Evolutionary conservation across 2,113 vertebrate species (phyloP).

Genomic region (Cyanoderma ruficeps): DNA sequence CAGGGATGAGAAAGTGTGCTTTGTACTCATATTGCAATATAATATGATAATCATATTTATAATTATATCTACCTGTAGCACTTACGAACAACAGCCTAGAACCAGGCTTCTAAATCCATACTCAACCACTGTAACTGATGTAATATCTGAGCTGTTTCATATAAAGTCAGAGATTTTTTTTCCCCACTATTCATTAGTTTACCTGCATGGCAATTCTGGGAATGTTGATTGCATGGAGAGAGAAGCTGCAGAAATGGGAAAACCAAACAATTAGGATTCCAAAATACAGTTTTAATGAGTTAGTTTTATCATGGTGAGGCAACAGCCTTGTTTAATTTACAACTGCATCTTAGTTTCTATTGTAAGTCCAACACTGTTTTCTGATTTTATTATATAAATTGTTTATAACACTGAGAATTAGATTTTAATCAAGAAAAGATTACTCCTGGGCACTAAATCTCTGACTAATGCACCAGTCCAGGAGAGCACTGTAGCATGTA

Average conservation of each 20-base stretch:
- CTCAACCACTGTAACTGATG: background rate
- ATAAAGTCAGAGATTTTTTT: background rate
- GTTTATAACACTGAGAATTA: background rate
- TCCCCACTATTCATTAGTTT: background rate
- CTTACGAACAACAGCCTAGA: background rate
- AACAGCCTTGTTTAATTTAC: background rate
- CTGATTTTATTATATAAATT: background rate
- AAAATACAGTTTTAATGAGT: background rate
- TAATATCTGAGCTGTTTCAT: background rate
- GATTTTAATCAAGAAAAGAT: constrained; percentile 17
- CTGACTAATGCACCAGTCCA: background rate
- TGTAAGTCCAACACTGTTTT: background rate
- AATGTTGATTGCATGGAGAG: background rate
- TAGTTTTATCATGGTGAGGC: background rate
- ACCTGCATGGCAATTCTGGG: background rate
- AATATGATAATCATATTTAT: background rate
- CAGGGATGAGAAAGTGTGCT: background rate
- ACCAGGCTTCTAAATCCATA: background rate
- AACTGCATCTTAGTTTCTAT: background rate
- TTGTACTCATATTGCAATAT: background rate
- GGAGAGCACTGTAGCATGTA: background rate
- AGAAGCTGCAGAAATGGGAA: background rate
- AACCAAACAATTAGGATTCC: background rate
- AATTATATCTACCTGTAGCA: background rate
- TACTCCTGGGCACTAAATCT: background rate